These are phyloP conservation scores for Schlechtendalia chinensis DNA, from an alignment of 1,140 invertebrate genomes.

Conservation along the genomic window DNA sequence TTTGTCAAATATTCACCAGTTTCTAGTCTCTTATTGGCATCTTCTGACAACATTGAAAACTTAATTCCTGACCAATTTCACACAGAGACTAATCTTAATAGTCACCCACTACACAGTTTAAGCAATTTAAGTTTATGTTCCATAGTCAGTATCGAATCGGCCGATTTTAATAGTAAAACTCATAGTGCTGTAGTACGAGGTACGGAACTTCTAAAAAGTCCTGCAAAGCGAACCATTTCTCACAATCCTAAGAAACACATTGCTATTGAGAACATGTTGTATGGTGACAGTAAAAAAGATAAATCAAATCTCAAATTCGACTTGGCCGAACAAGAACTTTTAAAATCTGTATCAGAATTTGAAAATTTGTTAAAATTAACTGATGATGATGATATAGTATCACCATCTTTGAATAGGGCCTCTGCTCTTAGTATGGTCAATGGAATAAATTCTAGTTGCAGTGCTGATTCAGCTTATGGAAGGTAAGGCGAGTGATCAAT, in stretches of 20 bases:
- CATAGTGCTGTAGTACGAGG: conserved; percentile 6
- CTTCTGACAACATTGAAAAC: conserved; percentile 39
- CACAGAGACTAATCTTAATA: conserved; percentile 38
- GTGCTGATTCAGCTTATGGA: conserved; percentile 42
- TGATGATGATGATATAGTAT: conserved; percentile 38
- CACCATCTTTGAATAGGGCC: conserved; percentile 36
- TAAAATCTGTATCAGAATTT: conserved; percentile 54
- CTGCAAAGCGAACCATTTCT: neutral
- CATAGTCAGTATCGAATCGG: conserved; percentile 55
- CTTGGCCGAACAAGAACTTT: conserved; percentile 53
- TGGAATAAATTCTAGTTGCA: conserved; percentile 27
- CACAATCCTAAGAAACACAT: conserved; percentile 42
- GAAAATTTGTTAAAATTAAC: conserved; percentile 52
- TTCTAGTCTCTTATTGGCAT: conserved; percentile 41
- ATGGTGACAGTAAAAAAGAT: conserved; percentile 39
- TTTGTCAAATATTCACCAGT: conserved; percentile 57
- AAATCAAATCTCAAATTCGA: conserved; percentile 48
- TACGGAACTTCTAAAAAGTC: conserved; percentile 6
- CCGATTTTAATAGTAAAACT: conserved; percentile 42
- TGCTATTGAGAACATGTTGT: conserved; percentile 43
- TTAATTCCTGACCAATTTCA: conserved; percentile 5
- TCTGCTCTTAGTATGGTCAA: conserved; percentile 38
- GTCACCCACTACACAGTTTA: conserved; percentile 53
- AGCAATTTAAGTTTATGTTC: conserved; percentile 59
- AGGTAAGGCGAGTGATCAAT: conserved; percentile 37